Evolutionary conservation across 2,797 vertebrate genomes (phyloP).

Genomic region (Hoplostethus atlanticus): DNA sequence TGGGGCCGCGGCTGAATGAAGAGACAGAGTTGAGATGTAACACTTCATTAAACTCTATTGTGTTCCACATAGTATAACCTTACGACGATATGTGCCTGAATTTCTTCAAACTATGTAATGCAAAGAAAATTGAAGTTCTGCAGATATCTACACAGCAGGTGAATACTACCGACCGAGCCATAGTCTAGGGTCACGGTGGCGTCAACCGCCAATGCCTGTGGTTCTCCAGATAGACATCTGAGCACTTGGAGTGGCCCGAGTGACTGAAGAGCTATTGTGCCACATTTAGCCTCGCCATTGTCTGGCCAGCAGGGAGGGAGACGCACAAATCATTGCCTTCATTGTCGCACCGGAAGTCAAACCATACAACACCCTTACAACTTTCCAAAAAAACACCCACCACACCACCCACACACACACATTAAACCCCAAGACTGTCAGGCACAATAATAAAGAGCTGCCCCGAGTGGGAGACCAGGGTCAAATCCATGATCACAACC

Average conservation of each 20-base stretch:
- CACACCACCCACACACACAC: slow-evolving; percentile 48
- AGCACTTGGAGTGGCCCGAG: slow-evolving; percentile 31
- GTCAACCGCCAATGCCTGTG: slow-evolving; percentile 36
- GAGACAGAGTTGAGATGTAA: slow-evolving; percentile 37
- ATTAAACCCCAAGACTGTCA: slow-evolving; percentile 56
- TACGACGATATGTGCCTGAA: no score
- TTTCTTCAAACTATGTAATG: no score
- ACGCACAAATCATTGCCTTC: slow-evolving; percentile 76
- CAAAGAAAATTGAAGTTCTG: background rate
- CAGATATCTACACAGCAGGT: slow-evolving; percentile 12
- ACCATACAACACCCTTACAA: slow-evolving; percentile 71
- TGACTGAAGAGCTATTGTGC: slow-evolving; percentile 76
- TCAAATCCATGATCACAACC: slow-evolving; percentile 39
- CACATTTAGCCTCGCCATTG: slow-evolving; percentile 80
- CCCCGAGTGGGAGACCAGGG: slow-evolving; percentile 49
- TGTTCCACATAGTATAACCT: no score
- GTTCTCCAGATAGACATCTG: slow-evolving; percentile 50
- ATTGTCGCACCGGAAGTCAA: slow-evolving; percentile 77
- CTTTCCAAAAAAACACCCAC: slow-evolving; percentile 74
- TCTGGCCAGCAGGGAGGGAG: slow-evolving; percentile 69
- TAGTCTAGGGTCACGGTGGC: background rate
- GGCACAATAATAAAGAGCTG: slow-evolving; percentile 51
- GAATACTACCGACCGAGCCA: slow-evolving; percentile 19
- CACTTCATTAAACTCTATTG: background rate
- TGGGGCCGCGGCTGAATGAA: slow-evolving; percentile 91